These are phyloP conservation scores for Pedionomus torquatus DNA, from an alignment of 2,113 vertebrate genomes.

Conservation along the genomic window DNA sequence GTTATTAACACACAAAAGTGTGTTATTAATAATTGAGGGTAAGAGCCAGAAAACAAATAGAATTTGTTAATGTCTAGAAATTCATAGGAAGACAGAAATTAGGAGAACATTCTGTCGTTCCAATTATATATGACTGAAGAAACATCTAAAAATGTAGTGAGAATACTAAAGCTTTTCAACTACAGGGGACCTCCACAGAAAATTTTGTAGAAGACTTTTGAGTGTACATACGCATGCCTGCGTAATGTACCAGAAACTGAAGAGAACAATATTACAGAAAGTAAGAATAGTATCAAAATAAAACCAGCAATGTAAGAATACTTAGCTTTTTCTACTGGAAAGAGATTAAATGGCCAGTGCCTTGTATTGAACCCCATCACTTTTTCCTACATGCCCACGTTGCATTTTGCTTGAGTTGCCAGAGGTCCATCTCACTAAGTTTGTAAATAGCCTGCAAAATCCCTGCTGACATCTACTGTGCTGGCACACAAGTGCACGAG, in stretches of 20 bases:
- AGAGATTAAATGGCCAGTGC: not conserved
- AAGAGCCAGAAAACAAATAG: not conserved
- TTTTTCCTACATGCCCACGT: not conserved
- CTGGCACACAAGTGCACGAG: fast-evolving
- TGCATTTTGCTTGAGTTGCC: not conserved
- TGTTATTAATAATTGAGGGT: not conserved
- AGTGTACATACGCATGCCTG: not conserved
- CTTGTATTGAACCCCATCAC: not conserved
- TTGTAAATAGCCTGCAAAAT: not conserved
- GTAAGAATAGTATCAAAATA: not conserved
- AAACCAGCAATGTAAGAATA: not conserved
- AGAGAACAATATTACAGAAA: not conserved
- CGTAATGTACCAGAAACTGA: not conserved
- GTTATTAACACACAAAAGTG: no score
- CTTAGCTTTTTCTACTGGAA: not conserved
- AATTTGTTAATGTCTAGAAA: not conserved
- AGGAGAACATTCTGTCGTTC: not conserved
- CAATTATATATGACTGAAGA: not conserved
- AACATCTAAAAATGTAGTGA: not conserved
- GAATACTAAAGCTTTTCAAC: not conserved
- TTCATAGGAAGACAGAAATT: not conserved
- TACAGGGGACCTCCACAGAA: not conserved
- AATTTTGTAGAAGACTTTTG: not conserved
- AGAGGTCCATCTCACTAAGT: not conserved
- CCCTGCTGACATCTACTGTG: not conserved